Conservation (phyloP, 2,113 vertebrate genomes). For the Tachuris rubrigastra region DNA sequence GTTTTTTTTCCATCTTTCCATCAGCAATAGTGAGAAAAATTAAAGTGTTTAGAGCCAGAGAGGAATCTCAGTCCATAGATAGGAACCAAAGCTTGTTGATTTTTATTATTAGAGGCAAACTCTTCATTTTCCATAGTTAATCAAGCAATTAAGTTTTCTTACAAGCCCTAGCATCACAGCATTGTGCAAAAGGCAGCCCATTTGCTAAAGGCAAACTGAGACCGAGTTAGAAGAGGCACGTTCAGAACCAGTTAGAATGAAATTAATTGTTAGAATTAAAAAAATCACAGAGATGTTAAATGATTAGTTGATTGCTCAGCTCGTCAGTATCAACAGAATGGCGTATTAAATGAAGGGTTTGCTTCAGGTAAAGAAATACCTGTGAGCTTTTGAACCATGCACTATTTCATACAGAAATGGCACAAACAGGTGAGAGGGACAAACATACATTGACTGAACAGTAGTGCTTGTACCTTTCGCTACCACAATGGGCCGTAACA, state of each 20-base stretch:
- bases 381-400: constrained; percentile 83
- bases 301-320: constrained; percentile 75
- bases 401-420: constrained; percentile 81
- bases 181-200: constrained; percentile 63
- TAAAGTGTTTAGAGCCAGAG: constrained; percentile 63
- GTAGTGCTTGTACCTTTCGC: constrained; percentile 95
- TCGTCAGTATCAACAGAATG: constrained; percentile 56
- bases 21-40: constrained; percentile 50
- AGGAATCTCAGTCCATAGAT: constrained; percentile 49
- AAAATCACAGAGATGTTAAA: constrained; percentile 82
- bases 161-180: constrained; percentile 48
- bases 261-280: constrained; percentile 71
- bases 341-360: constrained; percentile 81
- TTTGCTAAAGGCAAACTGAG: constrained; percentile 70
- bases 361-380: constrained; percentile 71
- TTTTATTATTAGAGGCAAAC: constrained; percentile 73
- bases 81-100: constrained; percentile 37
- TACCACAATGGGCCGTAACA: constrained; percentile 99
- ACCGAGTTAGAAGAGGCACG: constrained; percentile 58
- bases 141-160: constrained; percentile 55
- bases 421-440: constrained; percentile 81
- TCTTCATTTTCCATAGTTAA: constrained; percentile 75
- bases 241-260: constrained; percentile 59
- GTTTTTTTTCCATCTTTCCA: constrained; percentile 45
- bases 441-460: constrained; percentile 85